Base-by-base conservation (phyloP, 1,140 invertebrate genomes). In the Drepana arcuata region DNA sequence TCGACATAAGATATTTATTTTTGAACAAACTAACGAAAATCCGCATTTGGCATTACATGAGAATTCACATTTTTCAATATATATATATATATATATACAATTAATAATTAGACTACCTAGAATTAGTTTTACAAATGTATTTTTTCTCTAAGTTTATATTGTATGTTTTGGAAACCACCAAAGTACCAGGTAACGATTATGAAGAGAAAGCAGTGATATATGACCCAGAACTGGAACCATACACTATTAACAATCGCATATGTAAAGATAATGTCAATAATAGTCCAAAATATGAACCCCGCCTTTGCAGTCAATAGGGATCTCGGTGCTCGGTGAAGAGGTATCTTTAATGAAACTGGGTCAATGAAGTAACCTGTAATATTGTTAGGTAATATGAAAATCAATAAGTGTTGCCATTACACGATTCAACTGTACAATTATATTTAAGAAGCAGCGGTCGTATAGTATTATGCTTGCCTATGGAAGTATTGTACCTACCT, bases 151-250 rank as follows among this genome's bases (percentile, higher is more conserved):
- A 71, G 42, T 41, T 61, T 70, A 28, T 71, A 72, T 39, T 78
- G 73, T 54, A 81, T 63, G 40, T 73, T 70, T 14, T 81, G 77
- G 50, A 81, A 80, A 7, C 75, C 75, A 11, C 69, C 72, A 41
- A 71, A 77, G 21, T 58, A 68, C 42, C 59, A 68, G 2, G 75
- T 77, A 7, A 77, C 59, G 33, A 72, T 54, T 14, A 68, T 46
- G 24, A 75, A 77, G 1, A 77, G 14, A 23, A 80, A 34, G 11
- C 48, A 66, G 24, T 80, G 68, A 36, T 80, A 80, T 7, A 71
- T 36, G 9, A 77, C 62, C 72, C 75, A 80, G 41, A 75, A 77
- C 31, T 53, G 68, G 35, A 80, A 77, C 0, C 68, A 7, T 9
- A 58, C 34, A 34, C 57, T 77, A 29, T 46, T 59, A 15, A 47